Evolutionary conservation across 2,113 vertebrate genomes (phyloP), one percentile per base, ranked within the genome.

Genomic region (Tringa solitaria): DNA sequence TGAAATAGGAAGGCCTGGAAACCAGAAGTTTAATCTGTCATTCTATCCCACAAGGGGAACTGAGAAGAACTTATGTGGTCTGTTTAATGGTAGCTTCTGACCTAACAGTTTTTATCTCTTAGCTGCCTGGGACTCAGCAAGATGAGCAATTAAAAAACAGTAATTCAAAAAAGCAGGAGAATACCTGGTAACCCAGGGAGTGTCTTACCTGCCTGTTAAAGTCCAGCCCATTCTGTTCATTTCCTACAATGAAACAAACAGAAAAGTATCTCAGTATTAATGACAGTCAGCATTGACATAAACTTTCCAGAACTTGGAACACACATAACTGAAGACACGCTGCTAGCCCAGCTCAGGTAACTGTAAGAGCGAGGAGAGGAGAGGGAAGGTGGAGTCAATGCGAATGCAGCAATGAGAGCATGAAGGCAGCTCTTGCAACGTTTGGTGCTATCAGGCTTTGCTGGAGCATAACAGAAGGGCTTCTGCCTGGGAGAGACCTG

Each of bases 201-300:
- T 18, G 2, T 90, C 98, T 98, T 98, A 99, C 99, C 95, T 99
- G 99, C 97, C 99, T 98, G 95, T 96, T 98, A 98, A 99, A 99
- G 97, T 99, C 98, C 87, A 99, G 97, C 87, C 99, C 98, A 83
- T 99, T 99, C 93, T 98, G 98, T 92, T 99, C 99, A 97, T 91
- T 98, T 96, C 98, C 98, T 98, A 54, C 43, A 96, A 97, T 11
- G 83, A 93, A 96, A 97, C 97, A 89, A 92, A 95, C 6, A 91
- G 59, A 83, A 96, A 95, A 51, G 64, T 4, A 59, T 26, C 70
- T 83, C 80, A 53, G 80, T 48, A 16, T 89, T 60, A 84, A 68
- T 3, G 7, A 32, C 74, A 82, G 17, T 23, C 57, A 91, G 39
- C 76, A 81, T 4, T 2, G 57, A n/a, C 28, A 30, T 9, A 53